These are phyloP conservation scores for Cremastobaeus sp. DNA, from an alignment of 2,888 invertebrate species.

Conservation along the genomic window DNA sequence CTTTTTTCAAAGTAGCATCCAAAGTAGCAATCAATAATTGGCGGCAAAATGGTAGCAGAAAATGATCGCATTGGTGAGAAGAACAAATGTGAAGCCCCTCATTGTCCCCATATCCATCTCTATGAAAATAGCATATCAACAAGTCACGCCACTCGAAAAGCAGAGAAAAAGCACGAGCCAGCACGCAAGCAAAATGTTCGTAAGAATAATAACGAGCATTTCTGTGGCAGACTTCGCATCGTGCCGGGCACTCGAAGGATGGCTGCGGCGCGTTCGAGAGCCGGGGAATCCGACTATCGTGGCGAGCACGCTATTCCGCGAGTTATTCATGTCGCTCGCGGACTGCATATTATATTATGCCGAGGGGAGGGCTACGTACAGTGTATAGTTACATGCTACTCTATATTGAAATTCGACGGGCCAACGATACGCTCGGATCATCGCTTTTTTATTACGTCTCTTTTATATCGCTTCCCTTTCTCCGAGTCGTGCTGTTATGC, in stretches of 20 bases:
- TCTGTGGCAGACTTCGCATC: constrained; percentile 27
- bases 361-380: constrained; percentile 35
- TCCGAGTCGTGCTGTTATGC: background rate
- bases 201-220: constrained; percentile 47
- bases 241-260: constrained; percentile 52
- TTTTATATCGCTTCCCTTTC: constrained; percentile 1
- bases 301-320: constrained; percentile 52
- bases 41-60: background rate
- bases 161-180: constrained; percentile 4
- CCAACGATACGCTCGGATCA: constrained; percentile 60
- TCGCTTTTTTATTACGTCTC: background rate
- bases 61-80: background rate
- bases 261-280: constrained; percentile 41
- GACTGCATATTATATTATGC: constrained; percentile 58
- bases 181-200: constrained; percentile 18
- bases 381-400: constrained; percentile 46
- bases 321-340: constrained; percentile 58
- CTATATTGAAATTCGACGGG: constrained; percentile 73
- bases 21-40: too few species aligned
- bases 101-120: background rate
- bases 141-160: constrained; percentile 17
- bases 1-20: too few species aligned
- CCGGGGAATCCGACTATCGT: constrained; percentile 45
- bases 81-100: background rate
- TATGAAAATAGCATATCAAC: constrained; percentile 22